Base-by-base conservation (phyloP, 1,140 invertebrate genomes). In the Pachypeltis micranthus region DNA sequence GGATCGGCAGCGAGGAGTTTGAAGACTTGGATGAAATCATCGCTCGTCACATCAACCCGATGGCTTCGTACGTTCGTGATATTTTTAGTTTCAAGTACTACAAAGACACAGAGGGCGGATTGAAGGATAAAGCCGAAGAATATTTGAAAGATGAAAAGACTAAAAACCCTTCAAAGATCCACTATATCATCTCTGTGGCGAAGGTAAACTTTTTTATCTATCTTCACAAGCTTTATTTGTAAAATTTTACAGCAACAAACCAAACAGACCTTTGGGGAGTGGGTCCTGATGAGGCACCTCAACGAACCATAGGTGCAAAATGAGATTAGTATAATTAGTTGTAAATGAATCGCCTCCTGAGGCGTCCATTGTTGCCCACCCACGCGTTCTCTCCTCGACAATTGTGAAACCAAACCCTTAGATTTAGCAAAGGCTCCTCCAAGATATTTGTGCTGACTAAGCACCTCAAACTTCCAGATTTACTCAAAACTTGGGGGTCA, bases 1-100 rank as follows among this genome's bases (percentile, higher is more conserved):
- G 85, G 83, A 96, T 97, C 66, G 86, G 85, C 14, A 85, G 80
- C 61, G 90, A 91, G 70, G 90, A 96, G 70, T 99, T 95, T 76
- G 96, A 99, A 79, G 96, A 99, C 77, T 76, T 99, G 16, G 96
- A 99, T 77, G 96, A 99, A 86, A 99, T 99, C 54, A 92, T 99
- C 34, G 95, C 96, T 0, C 83, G 95, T 12, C 84, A 96, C 74
- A 86, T 99, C 2, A 93, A 90, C 67, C 96, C 96, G 0, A 96
- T 99, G 93, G 94, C 96, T 1, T 80, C 84, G 0, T 87, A 88
- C 72, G 92, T 91, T 0, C 80, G 93, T 0, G 96, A 99, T 72
- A 79, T 99, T 26, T 76, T 96, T 14, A 82, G 85, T 23, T 97
- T 95, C 73, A 95, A 94, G 71, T 96, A 97, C 72, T 96, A 87